Percentiles rank a stretch among this genome's conserved stretches.
phyloP scores from a whole-genome alignment of 2,113 vertebrate species.

The Tachysurus vachellii region DNA sequence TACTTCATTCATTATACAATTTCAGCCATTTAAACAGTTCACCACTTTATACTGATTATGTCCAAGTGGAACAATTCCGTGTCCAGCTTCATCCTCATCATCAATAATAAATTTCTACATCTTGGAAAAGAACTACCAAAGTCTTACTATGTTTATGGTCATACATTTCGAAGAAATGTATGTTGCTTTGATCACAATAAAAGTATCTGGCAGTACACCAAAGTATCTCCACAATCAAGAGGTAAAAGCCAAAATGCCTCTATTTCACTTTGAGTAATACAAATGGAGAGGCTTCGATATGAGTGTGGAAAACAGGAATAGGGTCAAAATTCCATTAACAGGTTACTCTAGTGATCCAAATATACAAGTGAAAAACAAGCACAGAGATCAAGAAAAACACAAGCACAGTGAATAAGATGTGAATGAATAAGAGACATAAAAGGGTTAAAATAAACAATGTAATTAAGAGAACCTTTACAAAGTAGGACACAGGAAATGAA shows the following conservation, averaged over 20 bases:
- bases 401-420: background rate
- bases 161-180: background rate
- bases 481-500: conserved; percentile 13
- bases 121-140: background rate
- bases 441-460: background rate
- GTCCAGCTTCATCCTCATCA: background rate
- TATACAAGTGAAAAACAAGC: background rate
- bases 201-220: background rate
- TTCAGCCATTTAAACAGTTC: background rate
- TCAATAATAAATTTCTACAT: background rate
- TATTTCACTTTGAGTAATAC: background rate
- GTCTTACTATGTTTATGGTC: background rate
- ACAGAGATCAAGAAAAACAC: background rate
- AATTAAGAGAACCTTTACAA: conserved; percentile 1
- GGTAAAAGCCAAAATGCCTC: background rate
- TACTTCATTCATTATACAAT: background rate
- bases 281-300: background rate
- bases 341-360: too few species aligned
- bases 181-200: background rate
- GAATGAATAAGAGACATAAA: background rate
- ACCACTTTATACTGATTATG: background rate
- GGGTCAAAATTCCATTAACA: too few species aligned
- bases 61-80: background rate
- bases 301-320: background rate
- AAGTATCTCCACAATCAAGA: background rate